Percentiles rank a stretch among this genome's conserved stretches.
phyloP scores from a whole-genome alignment of 1,140 invertebrate genomes.

The Temnothorax curvispinosus region DNA sequence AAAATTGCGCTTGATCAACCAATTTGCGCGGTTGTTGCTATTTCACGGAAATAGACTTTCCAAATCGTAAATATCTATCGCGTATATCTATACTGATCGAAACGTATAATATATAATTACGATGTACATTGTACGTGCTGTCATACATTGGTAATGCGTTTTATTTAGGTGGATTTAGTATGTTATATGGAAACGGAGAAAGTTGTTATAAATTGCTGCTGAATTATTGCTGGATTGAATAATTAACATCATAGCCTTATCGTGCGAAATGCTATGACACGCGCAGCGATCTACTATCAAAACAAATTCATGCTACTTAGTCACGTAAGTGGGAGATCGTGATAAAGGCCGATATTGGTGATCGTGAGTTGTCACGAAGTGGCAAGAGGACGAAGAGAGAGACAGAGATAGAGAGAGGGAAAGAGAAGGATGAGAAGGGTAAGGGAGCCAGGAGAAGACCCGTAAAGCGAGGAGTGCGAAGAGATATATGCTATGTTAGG shows the following conservation, averaged over 20 bases:
- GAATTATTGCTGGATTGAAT: constrained; percentile 37
- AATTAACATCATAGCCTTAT: constrained; percentile 6
- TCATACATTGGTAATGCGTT: constrained; percentile 3
- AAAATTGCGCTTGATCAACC: not conserved
- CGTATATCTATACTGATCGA: not conserved
- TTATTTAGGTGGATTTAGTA: not conserved
- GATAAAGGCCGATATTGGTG: constrained; percentile 60
- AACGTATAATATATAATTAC: constrained; percentile 12
- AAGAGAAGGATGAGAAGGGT: not conserved
- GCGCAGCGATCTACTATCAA: constrained; percentile 11
- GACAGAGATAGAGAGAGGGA: not conserved
- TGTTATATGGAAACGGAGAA: not conserved
- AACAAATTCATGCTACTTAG: constrained; percentile 56
- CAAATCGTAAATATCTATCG: constrained; percentile 22
- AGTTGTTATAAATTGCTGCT: not conserved
- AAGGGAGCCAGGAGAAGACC: constrained; percentile 22
- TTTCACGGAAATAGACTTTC: constrained; percentile 17
- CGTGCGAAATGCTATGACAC: constrained; percentile 29
- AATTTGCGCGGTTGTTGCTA: not conserved
- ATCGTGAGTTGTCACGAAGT: constrained; percentile 59
- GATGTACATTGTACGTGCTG: too few species aligned
- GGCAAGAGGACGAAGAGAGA: not conserved
- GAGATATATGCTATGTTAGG: constrained; percentile 38
- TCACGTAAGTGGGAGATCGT: constrained; percentile 45
- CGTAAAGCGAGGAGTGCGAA: constrained; percentile 44